Percentiles rank a stretch among this genome's conserved stretches.
phyloP scores from a whole-genome alignment of 2,113 vertebrate genomes.

The Grammomys surdaster region DNA sequence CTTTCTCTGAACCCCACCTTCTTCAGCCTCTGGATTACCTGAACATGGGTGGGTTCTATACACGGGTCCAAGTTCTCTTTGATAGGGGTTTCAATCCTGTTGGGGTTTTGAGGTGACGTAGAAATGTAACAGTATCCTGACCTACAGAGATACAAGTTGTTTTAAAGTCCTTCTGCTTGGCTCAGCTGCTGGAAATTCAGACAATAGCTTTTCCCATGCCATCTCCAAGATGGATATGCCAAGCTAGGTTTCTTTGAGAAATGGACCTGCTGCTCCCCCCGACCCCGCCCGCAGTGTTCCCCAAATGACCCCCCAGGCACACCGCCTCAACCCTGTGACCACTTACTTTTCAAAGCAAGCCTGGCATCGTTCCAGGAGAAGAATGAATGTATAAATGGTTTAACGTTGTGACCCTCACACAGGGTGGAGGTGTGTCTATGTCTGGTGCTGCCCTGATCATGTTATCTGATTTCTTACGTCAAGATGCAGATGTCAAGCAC shows the following conservation, averaged over 20 bases:
- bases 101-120: neutral
- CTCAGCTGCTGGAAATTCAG: neutral
- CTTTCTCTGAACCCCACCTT: neutral
- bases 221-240: neutral
- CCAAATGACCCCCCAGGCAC: neutral
- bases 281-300: neutral
- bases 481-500: fast-evolving
- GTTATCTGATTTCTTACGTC: fast-evolving
- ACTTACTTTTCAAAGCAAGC: neutral
- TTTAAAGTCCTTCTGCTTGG: neutral
- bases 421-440: neutral
- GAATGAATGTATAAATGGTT: neutral
- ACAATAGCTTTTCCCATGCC: neutral
- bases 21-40: neutral
- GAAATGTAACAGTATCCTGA: neutral
- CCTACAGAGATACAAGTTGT: neutral
- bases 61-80: neutral
- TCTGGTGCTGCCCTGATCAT: neutral
- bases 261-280: neutral
- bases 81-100: neutral
- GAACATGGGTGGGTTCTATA: fast-evolving
- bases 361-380: neutral
- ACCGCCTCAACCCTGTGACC: neutral
- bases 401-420: neutral
- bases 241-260: neutral